phyloP scores from a whole-genome alignment of 2,888 invertebrate genomes.

The Dolomedes plantarius region DNA sequence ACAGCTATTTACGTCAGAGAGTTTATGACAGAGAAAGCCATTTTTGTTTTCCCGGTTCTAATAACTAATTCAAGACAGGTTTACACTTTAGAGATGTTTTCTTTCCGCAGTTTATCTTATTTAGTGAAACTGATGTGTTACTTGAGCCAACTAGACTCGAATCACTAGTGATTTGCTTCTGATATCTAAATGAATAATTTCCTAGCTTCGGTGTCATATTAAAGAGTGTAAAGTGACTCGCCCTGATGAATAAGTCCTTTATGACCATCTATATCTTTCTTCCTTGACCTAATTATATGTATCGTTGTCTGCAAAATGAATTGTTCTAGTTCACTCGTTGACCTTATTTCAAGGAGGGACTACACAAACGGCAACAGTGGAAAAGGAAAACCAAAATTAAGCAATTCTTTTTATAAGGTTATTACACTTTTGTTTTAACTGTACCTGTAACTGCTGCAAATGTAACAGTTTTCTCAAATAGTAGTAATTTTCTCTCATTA shows the following conservation, averaged over 20 bases:
- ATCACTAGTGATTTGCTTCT: background rate
- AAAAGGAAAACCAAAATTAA: background rate
- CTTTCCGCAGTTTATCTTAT: too few species aligned
- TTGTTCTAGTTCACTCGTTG: background rate
- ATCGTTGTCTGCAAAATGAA: background rate
- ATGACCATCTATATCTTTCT: background rate
- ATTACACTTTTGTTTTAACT: background rate
- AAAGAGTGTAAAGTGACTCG: background rate
- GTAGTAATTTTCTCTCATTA: background rate
- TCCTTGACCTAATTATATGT: conserved; percentile 2
- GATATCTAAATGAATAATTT: background rate
- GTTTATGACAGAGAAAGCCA: too few species aligned
- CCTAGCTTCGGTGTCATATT: background rate
- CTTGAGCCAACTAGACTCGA: background rate
- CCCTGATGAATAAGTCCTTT: background rate
- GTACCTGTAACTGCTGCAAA: background rate
- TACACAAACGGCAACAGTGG: background rate
- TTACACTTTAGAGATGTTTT: too few species aligned
- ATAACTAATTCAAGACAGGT: too few species aligned
- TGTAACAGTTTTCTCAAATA: background rate
- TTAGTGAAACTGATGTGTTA: background rate
- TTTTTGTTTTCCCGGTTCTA: too few species aligned
- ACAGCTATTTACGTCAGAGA: too few species aligned
- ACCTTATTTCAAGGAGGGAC: background rate
- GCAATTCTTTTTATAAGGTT: background rate